Evolutionary conservation across 2,797 vertebrate species (phyloP).

Genomic region (Podarcis siculus): DNA sequence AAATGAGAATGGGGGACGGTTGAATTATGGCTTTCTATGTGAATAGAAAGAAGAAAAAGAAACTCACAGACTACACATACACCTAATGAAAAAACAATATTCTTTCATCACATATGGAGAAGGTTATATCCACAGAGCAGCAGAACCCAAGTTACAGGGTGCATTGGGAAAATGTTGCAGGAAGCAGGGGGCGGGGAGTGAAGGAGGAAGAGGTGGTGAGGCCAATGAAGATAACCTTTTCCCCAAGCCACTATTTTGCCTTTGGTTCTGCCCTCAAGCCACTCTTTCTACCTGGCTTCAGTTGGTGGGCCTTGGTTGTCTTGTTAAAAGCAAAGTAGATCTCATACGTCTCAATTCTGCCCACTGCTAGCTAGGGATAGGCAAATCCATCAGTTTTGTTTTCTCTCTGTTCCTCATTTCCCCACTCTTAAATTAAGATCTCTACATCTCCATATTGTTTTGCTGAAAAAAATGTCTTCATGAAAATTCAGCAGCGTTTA

Average conservation of each 20-base stretch:
- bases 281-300: neutral
- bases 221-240: too few species aligned
- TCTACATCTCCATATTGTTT: too few species aligned
- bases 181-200: neutral
- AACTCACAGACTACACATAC: neutral
- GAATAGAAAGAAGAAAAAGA: neutral
- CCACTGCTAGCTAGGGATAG: too few species aligned
- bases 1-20: neutral
- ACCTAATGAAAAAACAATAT: neutral
- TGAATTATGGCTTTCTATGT: neutral
- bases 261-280: neutral
- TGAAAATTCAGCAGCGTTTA: too few species aligned
- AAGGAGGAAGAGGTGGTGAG: neutral
- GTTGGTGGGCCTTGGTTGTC: neutral
- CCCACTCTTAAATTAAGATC: too few species aligned
- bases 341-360: neutral
- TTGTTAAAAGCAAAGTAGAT: neutral
- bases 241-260: neutral
- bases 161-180: neutral
- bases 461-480: too few species aligned
- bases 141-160: neutral
- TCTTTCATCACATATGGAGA: neutral
- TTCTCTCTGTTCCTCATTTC: too few species aligned
- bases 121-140: neutral
- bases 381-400: too few species aligned